phyloP scores from a whole-genome alignment of 2,888 invertebrate genomes.

The Linyphia triangularis region DNA sequence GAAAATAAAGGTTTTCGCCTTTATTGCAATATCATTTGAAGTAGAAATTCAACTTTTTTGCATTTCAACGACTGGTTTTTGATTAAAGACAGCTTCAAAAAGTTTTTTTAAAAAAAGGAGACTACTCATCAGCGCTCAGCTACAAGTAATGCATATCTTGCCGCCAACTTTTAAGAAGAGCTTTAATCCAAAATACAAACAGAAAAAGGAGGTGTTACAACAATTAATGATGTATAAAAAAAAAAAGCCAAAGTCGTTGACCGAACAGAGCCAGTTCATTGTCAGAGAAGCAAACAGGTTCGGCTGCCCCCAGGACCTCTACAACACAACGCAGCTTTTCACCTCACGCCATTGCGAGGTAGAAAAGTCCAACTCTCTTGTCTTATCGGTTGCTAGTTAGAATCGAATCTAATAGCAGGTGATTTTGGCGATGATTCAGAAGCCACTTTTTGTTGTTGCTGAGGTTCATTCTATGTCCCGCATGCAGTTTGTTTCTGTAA shows the following conservation, averaged over 20 bases:
- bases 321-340: slow-evolving; percentile 51
- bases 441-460: slow-evolving; percentile 18
- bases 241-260: slow-evolving; percentile 67
- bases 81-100: no score
- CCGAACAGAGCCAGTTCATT: slow-evolving; percentile 56
- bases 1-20: no score
- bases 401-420: slow-evolving; percentile 36
- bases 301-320: slow-evolving; percentile 54
- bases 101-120: no score
- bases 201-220: slow-evolving; percentile 40
- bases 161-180: neutral
- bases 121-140: no score
- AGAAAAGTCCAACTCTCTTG: slow-evolving; percentile 4
- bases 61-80: no score
- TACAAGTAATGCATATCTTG: neutral
- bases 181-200: slow-evolving; percentile 15
- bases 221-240: slow-evolving; percentile 66
- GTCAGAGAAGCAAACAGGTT: slow-evolving; percentile 68
- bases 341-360: slow-evolving; percentile 53
- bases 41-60: no score
- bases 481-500: slow-evolving; percentile 5
- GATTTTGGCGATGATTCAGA: slow-evolving; percentile 39
- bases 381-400: slow-evolving; percentile 46
- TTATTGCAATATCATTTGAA: no score
- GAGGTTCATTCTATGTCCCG: slow-evolving; percentile 28